Evolutionary conservation across 2,888 invertebrate species (phyloP).

Genomic region (Pyrrhia umbra): DNA sequence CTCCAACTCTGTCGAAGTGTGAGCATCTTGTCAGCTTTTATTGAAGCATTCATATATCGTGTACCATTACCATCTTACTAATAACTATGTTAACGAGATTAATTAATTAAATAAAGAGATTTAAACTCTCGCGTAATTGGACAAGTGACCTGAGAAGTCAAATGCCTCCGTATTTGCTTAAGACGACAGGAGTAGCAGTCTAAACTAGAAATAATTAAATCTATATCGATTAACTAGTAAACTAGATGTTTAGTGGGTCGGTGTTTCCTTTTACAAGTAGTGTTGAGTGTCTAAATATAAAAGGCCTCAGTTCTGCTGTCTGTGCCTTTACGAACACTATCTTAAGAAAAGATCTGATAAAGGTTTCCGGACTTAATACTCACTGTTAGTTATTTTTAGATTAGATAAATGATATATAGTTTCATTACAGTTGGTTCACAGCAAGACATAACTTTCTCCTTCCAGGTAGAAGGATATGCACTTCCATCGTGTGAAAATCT

Average conservation of each 20-base stretch:
- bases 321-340: constrained; percentile 25
- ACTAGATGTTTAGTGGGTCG: constrained; percentile 45
- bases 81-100: constrained; percentile 12
- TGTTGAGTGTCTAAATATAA: constrained; percentile 20
- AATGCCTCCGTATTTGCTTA: constrained; percentile 22
- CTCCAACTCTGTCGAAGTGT: constrained; percentile 18
- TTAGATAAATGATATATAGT: constrained; percentile 4
- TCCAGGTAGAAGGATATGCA: too few relatives aligned
- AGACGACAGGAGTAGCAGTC: constrained; percentile 1
- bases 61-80: constrained; percentile 7
- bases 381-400: constrained; percentile 16
- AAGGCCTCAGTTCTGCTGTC: constrained; percentile 11
- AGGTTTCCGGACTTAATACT: constrained; percentile 26
- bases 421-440: neutral
- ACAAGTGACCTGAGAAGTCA: constrained; percentile 16
- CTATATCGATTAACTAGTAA: constrained; percentile 36
- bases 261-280: constrained; percentile 43
- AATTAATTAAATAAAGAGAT: constrained; percentile 32
- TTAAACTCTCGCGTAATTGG: constrained; percentile 35
- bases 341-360: constrained; percentile 27
- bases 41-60: constrained; percentile 13
- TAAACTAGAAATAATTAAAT: constrained; percentile 39
- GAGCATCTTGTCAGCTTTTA: constrained; percentile 26
- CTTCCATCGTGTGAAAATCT: too few relatives aligned
- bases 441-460: too few relatives aligned